phyloP scores from a whole-genome alignment of 1,140 invertebrate species.

The Caenorhabditis briggsae region DNA sequence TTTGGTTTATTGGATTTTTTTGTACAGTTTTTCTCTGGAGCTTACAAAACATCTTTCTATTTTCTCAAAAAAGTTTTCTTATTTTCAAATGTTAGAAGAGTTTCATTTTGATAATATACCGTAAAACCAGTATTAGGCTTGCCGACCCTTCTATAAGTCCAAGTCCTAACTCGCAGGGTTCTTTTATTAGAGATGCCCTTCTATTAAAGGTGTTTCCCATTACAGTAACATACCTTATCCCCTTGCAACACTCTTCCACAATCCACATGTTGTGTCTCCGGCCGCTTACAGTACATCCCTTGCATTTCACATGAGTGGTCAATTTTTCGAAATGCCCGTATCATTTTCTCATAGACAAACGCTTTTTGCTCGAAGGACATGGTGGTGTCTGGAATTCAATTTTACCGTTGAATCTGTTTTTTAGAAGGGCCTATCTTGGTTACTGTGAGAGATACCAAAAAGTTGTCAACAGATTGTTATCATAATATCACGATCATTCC shows the following conservation, averaged over 20 bases:
- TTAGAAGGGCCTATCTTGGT: too few relatives aligned
- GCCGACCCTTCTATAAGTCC: neutral
- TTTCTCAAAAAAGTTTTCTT: neutral
- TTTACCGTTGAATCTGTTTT: too few relatives aligned
- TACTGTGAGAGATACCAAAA: too few relatives aligned
- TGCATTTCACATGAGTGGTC: neutral
- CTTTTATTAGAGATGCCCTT: too few relatives aligned
- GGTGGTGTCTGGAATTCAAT: neutral
- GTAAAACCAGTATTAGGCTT: neutral
- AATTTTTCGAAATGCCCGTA: neutral
- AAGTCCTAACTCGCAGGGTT: too few relatives aligned
- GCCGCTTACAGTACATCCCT: neutral
- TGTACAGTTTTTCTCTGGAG: too few relatives aligned
- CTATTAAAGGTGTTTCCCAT: too few relatives aligned
- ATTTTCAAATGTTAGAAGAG: too few relatives aligned
- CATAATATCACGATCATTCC: too few relatives aligned
- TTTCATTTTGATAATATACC: neutral
- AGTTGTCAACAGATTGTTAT: too few relatives aligned
- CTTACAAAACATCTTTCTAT: too few relatives aligned
- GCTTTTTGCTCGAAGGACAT: neutral
- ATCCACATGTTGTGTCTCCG: conserved; percentile 43
- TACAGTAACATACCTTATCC: neutral
- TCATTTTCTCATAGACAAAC: conserved; percentile 17
- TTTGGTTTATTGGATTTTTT: too few relatives aligned
- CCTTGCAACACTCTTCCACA: conserved; percentile 24